Evolutionary conservation across 2,888 invertebrate species (phyloP), one percentile per base, ranked within the genome.

Genomic region (Drosophila greeni): DNA sequence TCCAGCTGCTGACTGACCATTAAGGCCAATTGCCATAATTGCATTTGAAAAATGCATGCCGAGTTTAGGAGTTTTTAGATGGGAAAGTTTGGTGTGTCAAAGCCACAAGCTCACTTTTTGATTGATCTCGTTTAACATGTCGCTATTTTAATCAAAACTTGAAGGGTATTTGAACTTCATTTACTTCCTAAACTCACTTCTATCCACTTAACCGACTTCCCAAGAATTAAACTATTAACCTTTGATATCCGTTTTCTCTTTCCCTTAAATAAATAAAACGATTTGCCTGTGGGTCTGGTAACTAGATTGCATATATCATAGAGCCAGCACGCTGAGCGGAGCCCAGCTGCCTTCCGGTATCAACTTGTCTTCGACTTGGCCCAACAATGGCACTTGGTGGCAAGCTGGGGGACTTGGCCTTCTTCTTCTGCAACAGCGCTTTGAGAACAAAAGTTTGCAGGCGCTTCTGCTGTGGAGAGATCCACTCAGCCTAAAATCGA

Each of bases 371-470:
- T 39, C 51, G 49, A 60, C 73, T 77, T 51, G 65, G 79, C 64
- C 64, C 61, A 77, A 78, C 80, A 78, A 78, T 74, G 78, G 47
- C 49, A 57, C 49, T 52, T 64, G 66, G 77, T 60, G 77, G 81
- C 75, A 76, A 80, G 59, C 62, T 65, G 52, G 43, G 43, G 43
- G 66, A 65, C 66, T 64, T 65, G 52, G 65, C 53, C 65, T 43
- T 65, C 62, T 43, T 65, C 62, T 64, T 64, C 62, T 64, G 62
- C 52, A 52, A 65, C 62, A 43, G 45, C 43, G 62, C 54, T 66
- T 47, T 54, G 66, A 54, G 64, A 45, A 65, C 43, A 64, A 64
- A 64, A 64, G 65, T 64, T 64, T 65, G 24, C 43, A 51, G 61
- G 31, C 42, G 42, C 31, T 42, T 29, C 61, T 42, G 26, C 56